Base-by-base conservation (phyloP, 2,888 invertebrate species). In the Pogonocherus hispidulus region DNA sequence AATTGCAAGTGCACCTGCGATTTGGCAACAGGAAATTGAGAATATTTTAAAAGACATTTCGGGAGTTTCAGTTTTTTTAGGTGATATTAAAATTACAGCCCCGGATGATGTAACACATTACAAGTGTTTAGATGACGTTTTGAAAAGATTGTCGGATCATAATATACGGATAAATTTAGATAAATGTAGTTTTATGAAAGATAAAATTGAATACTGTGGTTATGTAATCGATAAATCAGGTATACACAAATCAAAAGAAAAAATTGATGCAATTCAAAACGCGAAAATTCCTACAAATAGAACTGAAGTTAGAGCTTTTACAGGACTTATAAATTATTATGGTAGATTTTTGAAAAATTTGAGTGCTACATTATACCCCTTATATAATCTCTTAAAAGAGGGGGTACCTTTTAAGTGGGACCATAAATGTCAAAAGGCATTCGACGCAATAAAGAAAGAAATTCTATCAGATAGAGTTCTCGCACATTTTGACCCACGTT, bases 21-120 rank as follows among this genome's bases (percentile, higher is more conserved):
- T 82, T 54, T 83, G 83, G 67, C 83, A 84, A 63, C 63, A 73
- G 23, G 73, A 76, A 16, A 73, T 84, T 51, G 84, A 84, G 69
- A 67, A 77, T 37, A 66, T 82, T 37, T 66, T 85, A 9, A 63
- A 67, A 52, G 82, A 79, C 3, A 70, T 81, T 0, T 71, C 77
- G 2, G 76, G 70, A 6, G 76, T 79, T 11, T 19, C 69, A 23
- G 74, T 72, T 71, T 83, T 78, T 69, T 68, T 79, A 20, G 81
- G 83, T 62, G 83, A 82, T 44, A 75, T 82, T 27, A 59, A 80
- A 9, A 72, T 82, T 4, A 79, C 78, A 9, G 51, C 11, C 4
- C 3, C 14, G n/a, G 22, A 51, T 6, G 51, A 51, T 23, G 1
- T 3, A 3, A 23, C 11, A n/a, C 51, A 51, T 51, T 23, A 23